Evolutionary conservation across 2,888 invertebrate species (phyloP), one percentile per base, ranked within the genome.

Genomic region (Oscheius sp.): DNA sequence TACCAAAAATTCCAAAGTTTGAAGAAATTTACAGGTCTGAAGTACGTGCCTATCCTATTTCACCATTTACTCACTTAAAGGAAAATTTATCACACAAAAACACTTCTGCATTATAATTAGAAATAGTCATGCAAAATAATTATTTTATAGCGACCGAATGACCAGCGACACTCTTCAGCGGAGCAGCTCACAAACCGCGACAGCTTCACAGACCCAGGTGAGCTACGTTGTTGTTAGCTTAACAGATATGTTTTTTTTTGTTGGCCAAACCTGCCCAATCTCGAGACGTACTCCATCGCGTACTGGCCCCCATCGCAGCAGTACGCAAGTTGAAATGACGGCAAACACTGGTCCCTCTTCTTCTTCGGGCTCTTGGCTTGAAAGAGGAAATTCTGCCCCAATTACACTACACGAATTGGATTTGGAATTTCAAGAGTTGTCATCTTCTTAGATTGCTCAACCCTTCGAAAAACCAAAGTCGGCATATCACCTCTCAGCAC

Each of bases 1-100:
- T 69, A 4, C 69, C 69, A 45, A 50, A 31, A 39, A 69, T 31
- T 29, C 63, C 69, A 15, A 69, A 69, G 37, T 69, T 50, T 31
- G 12, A 12, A 31, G 37, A 46, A 25, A 34, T 45, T 48, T 68
- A 68, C 58, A 68, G 58, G 67, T 68, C 65, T 34, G 65, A 65
- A 20, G 65, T 65, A 65, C 29, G 65, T 65, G 50, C 37, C n/a
- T n/a, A n/a, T n/a, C n/a, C n/a, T n/a, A n/a, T n/a, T n/a, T n/a
- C 48, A 45, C 48, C 10, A 48, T 48, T 23, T 48, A 6, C 25
- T 23, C 5, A 25, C 5, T 23, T 6, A 4, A 23, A 23, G 23
- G 4, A 48, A 25, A 48, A 48, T 23, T n/a, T n/a, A 48, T 48
- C 4, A 42, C 3, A 25, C 4, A 48, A 48, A 25, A 6, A 48